Evolutionary conservation across 1,140 invertebrate species (phyloP), one percentile per base, ranked within the genome.

Genomic region (Branchinecta lynchi): DNA sequence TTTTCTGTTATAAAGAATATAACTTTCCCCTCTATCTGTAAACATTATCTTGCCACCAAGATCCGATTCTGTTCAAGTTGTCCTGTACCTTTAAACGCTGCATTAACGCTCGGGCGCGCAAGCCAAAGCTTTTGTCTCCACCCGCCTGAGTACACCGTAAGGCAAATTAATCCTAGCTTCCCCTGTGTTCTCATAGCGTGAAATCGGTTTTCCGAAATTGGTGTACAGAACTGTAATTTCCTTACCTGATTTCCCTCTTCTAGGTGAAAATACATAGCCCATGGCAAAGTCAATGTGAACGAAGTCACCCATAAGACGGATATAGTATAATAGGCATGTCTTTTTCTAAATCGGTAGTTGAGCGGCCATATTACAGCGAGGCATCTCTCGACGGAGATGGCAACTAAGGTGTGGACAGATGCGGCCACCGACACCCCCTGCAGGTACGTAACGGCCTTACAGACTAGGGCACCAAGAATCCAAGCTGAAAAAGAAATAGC

Each of bases 391-490:
- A 85, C 75, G 0, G 84, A 84, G 60, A 86, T 84, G 45, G 83
- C 84, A 44, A 84, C 83, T 66, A 86, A 75, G 0, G 84, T 85
- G 75, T 85, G 83, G 67, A 86, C 82, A 3, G 84, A 85, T 6
- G 84, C 84, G 70, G 82, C 83, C 8, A 86, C 84, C 5, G 83
- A 83, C 0, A 86, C 83, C 8, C 84, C 84, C 76, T 86, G 85
- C 0, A 86, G 77, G 74, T 84, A 86, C 0, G 84, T 80, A 0
- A 84, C 82, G 0, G 81, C 79, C 75, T 85, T 85, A 74, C 85
- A 86, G 68, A 85, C 77, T 43, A 84, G 78, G 67, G 79, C 78
- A 3, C 84, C 84, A 71, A 85, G 79, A 45, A 81, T 78, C 84
- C 84, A 86, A 67, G 83, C 85, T 86, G 77, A n/a, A 78, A 78